Evolutionary conservation across 2,113 vertebrate species (phyloP).

Genomic region (Hyaena hyaena): DNA sequence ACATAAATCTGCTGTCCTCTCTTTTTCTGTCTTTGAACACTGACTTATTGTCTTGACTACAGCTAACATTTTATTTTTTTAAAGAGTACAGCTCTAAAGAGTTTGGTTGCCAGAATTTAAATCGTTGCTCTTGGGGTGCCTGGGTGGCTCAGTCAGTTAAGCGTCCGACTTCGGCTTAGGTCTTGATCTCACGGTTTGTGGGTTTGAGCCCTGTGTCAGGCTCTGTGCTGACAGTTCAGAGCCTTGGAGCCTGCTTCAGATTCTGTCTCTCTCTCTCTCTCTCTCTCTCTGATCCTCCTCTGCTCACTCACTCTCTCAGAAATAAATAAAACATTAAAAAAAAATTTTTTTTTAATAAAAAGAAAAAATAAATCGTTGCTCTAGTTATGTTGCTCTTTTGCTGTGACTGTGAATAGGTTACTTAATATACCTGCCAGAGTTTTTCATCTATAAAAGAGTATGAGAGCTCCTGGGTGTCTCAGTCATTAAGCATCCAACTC

Average conservation of each 20-base stretch:
- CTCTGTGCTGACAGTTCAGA: too few species aligned
- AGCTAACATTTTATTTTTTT: slow-evolving; percentile 12
- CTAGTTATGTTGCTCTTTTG: background rate
- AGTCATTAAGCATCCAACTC: too few species aligned
- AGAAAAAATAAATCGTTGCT: background rate
- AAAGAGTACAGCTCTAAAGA: background rate
- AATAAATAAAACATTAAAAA: too few species aligned
- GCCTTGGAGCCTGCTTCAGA: too few species aligned
- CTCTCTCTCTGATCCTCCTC: too few species aligned
- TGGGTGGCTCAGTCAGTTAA: too few species aligned
- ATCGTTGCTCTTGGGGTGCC: background rate
- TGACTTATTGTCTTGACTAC: background rate
- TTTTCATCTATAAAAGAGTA: slow-evolving; percentile 21
- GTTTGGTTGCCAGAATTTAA: slow-evolving; percentile 30
- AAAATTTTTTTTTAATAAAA: too few species aligned
- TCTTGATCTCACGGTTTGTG: too few species aligned
- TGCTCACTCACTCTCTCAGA: too few species aligned
- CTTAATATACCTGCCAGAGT: background rate
- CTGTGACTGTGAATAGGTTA: background rate
- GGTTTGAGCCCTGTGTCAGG: too few species aligned
- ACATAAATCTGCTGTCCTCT: background rate
- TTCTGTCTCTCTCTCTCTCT: too few species aligned
- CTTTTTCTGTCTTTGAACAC: slow-evolving; percentile 8
- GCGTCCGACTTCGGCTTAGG: too few species aligned
- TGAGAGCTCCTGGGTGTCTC: background rate